Evolutionary conservation across 2,888 invertebrate genomes (phyloP).

Genomic region (Tineola bisselliella): DNA sequence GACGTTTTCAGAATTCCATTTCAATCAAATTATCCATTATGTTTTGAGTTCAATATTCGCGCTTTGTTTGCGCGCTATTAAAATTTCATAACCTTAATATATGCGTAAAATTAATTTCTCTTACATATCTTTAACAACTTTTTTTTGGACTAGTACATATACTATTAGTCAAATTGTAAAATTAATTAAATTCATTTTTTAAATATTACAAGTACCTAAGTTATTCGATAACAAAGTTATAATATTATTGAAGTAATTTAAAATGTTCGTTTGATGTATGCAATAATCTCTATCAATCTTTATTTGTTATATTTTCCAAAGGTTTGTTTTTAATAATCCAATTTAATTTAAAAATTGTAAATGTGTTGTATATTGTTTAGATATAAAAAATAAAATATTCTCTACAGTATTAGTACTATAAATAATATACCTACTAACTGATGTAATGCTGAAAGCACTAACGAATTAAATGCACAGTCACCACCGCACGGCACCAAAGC

Average conservation of each 20-base stretch:
- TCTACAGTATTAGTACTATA: background rate
- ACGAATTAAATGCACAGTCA: constrained; percentile 34
- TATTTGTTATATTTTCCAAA: too few species aligned
- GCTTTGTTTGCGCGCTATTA: background rate
- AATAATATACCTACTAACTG: background rate
- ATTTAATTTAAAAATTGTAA: too few species aligned
- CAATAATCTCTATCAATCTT: too few species aligned
- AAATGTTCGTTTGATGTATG: too few species aligned
- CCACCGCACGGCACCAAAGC: constrained; percentile 26
- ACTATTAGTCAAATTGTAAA: background rate
- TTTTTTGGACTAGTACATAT: too few species aligned
- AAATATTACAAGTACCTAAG: background rate
- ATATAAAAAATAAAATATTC: too few species aligned
- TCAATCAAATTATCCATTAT: background rate
- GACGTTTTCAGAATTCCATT: constrained; percentile 71
- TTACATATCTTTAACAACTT: too few species aligned
- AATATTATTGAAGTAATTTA: too few species aligned
- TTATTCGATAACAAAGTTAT: too few species aligned
- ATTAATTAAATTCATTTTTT: background rate
- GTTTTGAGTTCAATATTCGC: background rate
- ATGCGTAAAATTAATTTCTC: background rate
- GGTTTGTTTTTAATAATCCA: too few species aligned
- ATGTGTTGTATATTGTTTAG: too few species aligned
- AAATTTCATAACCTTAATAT: background rate
- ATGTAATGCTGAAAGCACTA: constrained; percentile 25